Evolutionary conservation across 2,797 vertebrate species (phyloP).

Genomic region (Pantherophis vulpinus): DNA sequence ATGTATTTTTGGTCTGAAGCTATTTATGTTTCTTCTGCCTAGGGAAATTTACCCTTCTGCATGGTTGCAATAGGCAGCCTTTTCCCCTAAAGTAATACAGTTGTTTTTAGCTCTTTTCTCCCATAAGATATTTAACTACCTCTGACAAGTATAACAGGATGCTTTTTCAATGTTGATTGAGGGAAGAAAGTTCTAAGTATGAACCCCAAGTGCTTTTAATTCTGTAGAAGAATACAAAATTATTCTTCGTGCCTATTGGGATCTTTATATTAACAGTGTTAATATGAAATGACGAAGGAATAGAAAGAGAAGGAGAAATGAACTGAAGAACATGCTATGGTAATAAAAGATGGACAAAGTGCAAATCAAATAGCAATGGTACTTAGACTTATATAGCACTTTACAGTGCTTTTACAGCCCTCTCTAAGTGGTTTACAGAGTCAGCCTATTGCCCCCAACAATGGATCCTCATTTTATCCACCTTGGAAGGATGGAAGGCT

Average conservation of each 20-base stretch:
- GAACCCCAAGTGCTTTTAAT: background rate
- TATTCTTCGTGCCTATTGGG: background rate
- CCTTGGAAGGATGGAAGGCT: too few species aligned
- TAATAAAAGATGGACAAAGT: background rate
- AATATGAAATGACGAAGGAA: background rate
- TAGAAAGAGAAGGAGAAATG: background rate
- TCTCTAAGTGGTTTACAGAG: too few species aligned
- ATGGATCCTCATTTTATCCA: too few species aligned
- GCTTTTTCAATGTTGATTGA: background rate
- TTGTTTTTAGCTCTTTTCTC: conserved; percentile 18
- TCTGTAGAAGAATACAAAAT: background rate
- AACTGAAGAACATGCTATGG: background rate
- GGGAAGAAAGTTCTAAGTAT: background rate
- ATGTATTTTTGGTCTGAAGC: conserved; percentile 28
- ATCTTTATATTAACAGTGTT: background rate
- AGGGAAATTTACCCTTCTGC: conserved; percentile 4
- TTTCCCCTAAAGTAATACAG: conserved; percentile 6
- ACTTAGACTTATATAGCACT: too few species aligned
- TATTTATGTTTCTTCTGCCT: conserved; percentile 23
- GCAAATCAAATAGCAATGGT: too few species aligned
- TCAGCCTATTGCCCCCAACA: too few species aligned
- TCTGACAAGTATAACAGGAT: background rate
- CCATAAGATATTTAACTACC: background rate
- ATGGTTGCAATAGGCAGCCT: background rate
- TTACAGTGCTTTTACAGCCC: too few species aligned